Conservation (phyloP, 2,113 vertebrate species). For the Bothrops jararaca region DNA sequence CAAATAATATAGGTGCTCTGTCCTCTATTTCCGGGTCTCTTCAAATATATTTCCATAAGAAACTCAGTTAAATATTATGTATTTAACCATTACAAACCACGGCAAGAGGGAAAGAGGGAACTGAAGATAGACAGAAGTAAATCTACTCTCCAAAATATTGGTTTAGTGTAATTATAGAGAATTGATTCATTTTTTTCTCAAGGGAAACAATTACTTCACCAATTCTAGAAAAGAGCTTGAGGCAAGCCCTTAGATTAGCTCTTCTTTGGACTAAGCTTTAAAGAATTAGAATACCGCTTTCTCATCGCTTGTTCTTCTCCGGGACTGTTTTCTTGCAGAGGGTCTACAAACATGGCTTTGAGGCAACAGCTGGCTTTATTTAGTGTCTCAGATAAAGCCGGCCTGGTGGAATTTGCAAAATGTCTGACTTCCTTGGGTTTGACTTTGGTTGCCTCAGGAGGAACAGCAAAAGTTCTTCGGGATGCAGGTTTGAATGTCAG, state of each 20-base stretch:
- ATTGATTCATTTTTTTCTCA: not conserved
- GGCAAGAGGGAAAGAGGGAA: not conserved
- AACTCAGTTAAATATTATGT: not conserved
- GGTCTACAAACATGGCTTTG: too few species aligned
- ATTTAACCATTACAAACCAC: not conserved
- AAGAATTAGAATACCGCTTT: too few species aligned
- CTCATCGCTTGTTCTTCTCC: too few species aligned
- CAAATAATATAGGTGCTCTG: not conserved
- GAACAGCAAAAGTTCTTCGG: slow-evolving; percentile 86
- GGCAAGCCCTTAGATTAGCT: not conserved
- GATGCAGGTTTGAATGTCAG: slow-evolving; percentile 88
- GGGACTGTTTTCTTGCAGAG: too few species aligned
- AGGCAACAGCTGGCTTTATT: slow-evolving; percentile 67
- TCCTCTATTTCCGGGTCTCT: not conserved
- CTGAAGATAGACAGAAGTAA: not conserved
- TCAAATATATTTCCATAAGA: not conserved
- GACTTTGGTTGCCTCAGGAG: slow-evolving; percentile 89
- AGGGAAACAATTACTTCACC: not conserved
- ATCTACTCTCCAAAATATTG: not conserved
- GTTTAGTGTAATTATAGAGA: not conserved
- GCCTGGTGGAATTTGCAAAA: slow-evolving; percentile 85
- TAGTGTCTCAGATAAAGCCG: slow-evolving; percentile 93
- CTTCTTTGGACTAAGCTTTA: not conserved
- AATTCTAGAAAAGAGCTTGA: not conserved
- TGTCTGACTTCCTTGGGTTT: slow-evolving; percentile 76